Evolutionary conservation across 2,797 vertebrate genomes (phyloP).

Genomic region (Chiroxiphia lanceolata): DNA sequence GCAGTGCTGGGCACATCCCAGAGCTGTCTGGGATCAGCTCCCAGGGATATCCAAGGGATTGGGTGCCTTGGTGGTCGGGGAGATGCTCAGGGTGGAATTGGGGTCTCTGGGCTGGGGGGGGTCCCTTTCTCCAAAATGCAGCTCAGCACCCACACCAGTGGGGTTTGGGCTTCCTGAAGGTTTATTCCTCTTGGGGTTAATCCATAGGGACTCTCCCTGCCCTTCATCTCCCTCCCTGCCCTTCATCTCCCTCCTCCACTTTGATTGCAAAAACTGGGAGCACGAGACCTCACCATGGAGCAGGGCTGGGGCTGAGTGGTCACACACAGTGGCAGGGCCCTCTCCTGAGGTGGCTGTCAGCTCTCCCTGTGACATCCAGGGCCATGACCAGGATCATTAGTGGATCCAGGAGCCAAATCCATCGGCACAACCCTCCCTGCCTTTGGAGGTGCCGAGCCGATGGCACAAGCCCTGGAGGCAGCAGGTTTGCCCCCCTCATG

Average conservation of each 20-base stretch:
- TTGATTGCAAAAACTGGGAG: not conserved
- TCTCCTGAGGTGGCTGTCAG: not conserved
- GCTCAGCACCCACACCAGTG: not conserved
- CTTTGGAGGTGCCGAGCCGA: not conserved
- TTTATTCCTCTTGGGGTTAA: not conserved
- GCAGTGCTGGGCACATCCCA: not conserved
- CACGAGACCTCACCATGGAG: rapidly evolving
- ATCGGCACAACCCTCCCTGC: not conserved
- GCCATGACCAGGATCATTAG: rapidly evolving
- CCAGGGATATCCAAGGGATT: rapidly evolving
- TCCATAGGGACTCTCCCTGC: not conserved
- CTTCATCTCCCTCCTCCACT: not conserved
- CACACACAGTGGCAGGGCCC: rapidly evolving
- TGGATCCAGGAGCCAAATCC: not conserved
- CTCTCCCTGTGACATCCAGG: not conserved
- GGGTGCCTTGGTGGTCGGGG: rapidly evolving
- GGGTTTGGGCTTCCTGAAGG: not conserved
- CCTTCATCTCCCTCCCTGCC: not conserved
- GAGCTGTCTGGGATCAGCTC: not conserved
- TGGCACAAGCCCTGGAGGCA: not conserved
- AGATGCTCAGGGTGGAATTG: not conserved
- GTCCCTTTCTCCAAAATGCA: not conserved
- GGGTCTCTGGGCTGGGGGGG: not conserved
- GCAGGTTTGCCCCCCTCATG: not conserved
- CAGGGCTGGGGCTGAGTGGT: rapidly evolving